phyloP scores from a whole-genome alignment of 2,797 vertebrate species.

The Macrochelys suwanniensis region DNA sequence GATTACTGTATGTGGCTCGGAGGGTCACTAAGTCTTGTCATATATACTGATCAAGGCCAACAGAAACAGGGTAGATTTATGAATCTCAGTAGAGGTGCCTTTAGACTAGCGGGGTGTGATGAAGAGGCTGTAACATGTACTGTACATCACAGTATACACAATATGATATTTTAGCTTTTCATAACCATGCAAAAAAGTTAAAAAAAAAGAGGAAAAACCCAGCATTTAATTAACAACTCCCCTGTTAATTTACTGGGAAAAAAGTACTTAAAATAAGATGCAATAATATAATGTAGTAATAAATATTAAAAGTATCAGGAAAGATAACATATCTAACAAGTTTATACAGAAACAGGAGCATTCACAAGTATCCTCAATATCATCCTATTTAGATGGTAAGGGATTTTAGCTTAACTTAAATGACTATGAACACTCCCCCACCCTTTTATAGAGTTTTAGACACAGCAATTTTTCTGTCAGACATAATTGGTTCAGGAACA shows the following conservation, averaged over 20 bases:
- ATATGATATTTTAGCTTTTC: conserved; percentile 17
- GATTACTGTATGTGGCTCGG: too few relatives aligned
- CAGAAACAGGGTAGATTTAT: not conserved
- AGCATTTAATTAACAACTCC: conserved; percentile 36
- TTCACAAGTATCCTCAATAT: conserved; percentile 37
- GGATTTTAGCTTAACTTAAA: conserved; percentile 24
- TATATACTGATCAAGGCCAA: not conserved
- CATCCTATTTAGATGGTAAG: not conserved
- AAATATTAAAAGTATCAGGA: conserved; percentile 37
- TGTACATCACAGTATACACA: not conserved
- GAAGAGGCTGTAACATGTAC: not conserved
- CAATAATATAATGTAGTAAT: not conserved
- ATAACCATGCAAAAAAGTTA: not conserved
- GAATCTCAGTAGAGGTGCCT: not conserved
- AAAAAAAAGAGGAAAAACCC: conserved; percentile 10
- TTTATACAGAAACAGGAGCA: conserved; percentile 43
- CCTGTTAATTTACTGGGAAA: conserved; percentile 56
- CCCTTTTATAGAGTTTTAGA: not conserved
- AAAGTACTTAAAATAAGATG: conserved; percentile 28
- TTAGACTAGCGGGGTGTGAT: not conserved
- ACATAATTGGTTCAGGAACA: not conserved
- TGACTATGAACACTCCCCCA: conserved; percentile 45
- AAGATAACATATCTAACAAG: not conserved
- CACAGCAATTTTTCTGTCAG: conserved; percentile 6
- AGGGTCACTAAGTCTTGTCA: not conserved